Base-by-base conservation (phyloP, 2,888 invertebrate genomes). In the Cerceris ruficornis region DNA sequence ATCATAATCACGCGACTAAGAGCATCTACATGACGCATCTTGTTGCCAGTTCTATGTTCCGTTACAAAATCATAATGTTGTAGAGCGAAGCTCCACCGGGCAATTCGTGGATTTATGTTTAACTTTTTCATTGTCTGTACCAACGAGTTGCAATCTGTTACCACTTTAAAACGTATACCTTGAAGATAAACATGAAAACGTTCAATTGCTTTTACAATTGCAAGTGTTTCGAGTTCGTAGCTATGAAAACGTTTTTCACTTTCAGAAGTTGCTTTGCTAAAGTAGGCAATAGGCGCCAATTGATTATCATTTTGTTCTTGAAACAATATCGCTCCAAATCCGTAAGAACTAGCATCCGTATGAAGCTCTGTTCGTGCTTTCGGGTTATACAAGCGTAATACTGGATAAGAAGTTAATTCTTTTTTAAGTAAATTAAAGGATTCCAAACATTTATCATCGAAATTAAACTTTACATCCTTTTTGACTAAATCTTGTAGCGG, bases 21-120 rank as follows among this genome's bases (percentile, higher is more conserved):
- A n/a, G 59, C 59, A 14, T 59, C 59, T 4, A n/a, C 59, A 42
- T 59, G 59, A 6, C n/a, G 14, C 59, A 59, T 59, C 7, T 9
- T 13, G 6, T n/a, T 8, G 6, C 9, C n/a, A 0, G 41, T 0
- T 5, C 59, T 9, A 42, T 59, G 59, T 14, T 14, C 59, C 7
- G 14, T 7, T 59, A 11, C 41, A 42, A 13, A 59, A 14, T 14
- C 43, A 59, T 59, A 59, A 43, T 42, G 41, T 59, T n/a, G 9
- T 6, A 59, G 42, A 7, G 14, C 6, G 13, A 59, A 14, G 8
- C 42, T n/a, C 59, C 59, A 59, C 6, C 59, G 59, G 9, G n/a
- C 9, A 6, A 59, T 59, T 9, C 59, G 8, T 6, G 59, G 59
- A 41, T 59, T 59, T n/a, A 59, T 8, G 5, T 42, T n/a, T 7